phyloP scores from a whole-genome alignment of 92 coral and sea anemone genomes.

The Phymanthus crucifer region DNA sequence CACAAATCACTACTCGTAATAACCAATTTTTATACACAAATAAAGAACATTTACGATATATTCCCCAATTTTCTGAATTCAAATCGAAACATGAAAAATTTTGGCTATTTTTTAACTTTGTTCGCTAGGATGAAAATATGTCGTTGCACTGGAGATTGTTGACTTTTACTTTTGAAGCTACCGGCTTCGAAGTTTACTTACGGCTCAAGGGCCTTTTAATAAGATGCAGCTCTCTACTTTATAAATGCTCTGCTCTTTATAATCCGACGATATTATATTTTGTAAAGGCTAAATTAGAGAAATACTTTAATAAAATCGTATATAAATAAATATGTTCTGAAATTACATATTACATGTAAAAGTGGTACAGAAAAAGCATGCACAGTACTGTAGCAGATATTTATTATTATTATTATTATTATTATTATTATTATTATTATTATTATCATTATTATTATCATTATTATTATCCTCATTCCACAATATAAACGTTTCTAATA shows the following conservation, averaged over 20 bases:
- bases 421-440: too few species aligned
- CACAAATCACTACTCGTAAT: neutral
- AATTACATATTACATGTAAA: too few species aligned
- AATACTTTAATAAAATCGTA: too few species aligned
- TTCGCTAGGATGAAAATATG: neutral
- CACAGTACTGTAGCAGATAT: too few species aligned
- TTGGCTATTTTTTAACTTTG: too few species aligned
- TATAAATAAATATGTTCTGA: too few species aligned
- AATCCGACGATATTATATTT: neutral
- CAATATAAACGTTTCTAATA: too few species aligned
- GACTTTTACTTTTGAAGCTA: neutral
- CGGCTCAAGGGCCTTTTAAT: neutral
- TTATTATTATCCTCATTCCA: too few species aligned
- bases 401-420: too few species aligned
- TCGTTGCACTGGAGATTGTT: neutral
- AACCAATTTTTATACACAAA: neutral
- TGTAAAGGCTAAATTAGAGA: too few species aligned
- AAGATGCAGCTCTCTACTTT: neutral
- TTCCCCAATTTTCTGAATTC: neutral
- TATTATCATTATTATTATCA: too few species aligned
- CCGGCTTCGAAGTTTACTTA: neutral
- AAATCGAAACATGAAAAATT: neutral
- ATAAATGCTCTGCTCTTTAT: neutral
- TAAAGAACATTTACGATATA: neutral
- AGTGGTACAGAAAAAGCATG: too few species aligned